These are phyloP conservation scores for Linepithema humile DNA, from an alignment of 1,140 invertebrate genomes.

Conservation along the genomic window DNA sequence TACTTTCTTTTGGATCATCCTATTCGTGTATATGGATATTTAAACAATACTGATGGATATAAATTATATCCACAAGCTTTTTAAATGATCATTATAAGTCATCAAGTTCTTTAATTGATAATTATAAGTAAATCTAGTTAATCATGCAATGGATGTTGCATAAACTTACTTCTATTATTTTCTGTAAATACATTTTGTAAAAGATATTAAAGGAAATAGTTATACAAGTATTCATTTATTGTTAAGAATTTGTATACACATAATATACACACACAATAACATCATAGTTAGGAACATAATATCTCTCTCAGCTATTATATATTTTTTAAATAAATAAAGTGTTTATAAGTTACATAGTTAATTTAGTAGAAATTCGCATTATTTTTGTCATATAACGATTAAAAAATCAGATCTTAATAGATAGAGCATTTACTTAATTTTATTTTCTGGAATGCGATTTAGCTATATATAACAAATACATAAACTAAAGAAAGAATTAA, in stretches of 20 bases:
- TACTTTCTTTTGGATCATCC: not conserved
- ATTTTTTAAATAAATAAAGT: conserved; percentile 64
- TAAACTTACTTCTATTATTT: not conserved
- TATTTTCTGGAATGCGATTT: conserved; percentile 2
- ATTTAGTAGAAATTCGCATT: conserved; percentile 36
- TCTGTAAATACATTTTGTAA: conserved; percentile 16
- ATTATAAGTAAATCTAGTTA: not conserved
- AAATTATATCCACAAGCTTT: too few species aligned
- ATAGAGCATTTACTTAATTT: conserved; percentile 10
- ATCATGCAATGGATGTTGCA: not conserved
- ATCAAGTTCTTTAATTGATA: not conserved
- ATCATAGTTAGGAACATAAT: conserved; percentile 70
- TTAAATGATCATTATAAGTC: too few species aligned
- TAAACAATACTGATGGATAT: too few species aligned
- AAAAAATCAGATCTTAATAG: conserved; percentile 52
- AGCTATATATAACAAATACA: not conserved
- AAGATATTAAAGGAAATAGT: conserved; percentile 4
- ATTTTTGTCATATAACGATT: conserved; percentile 17
- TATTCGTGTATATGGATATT: not conserved
- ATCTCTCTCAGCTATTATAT: conserved; percentile 55
- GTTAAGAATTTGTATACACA: conserved; percentile 71
- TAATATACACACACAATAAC: conserved; percentile 72
- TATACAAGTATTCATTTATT: conserved; percentile 72
- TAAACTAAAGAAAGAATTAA: not conserved
- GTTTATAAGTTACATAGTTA: conserved; percentile 34